phyloP scores from a whole-genome alignment of 1,140 invertebrate species.

The Steinernema feltiae region DNA sequence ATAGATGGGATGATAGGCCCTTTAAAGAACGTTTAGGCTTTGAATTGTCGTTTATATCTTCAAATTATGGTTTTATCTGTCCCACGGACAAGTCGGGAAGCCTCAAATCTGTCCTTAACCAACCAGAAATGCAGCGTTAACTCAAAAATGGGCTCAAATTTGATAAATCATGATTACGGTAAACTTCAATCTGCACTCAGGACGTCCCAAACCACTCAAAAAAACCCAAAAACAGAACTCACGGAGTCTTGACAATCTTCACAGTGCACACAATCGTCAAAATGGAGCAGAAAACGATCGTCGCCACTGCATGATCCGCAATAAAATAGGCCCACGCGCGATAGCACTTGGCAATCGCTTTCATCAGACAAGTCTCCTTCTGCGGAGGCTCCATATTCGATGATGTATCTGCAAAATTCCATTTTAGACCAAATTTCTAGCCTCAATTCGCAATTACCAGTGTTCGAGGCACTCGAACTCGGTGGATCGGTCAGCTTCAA shows the following conservation, averaged over 20 bases:
- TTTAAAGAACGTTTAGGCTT: too few relatives aligned
- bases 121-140: too few relatives aligned
- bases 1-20: too few relatives aligned
- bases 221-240: slow-evolving; percentile 17
- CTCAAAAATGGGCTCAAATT: too few relatives aligned
- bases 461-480: background rate
- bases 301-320: slow-evolving; percentile 41
- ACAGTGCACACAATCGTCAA: slow-evolving; percentile 46
- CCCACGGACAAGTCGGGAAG: too few relatives aligned
- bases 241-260: slow-evolving; percentile 47
- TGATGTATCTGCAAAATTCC: background rate
- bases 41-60: too few relatives aligned
- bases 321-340: slow-evolving; percentile 55
- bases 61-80: too few relatives aligned
- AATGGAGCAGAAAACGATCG: slow-evolving; percentile 49
- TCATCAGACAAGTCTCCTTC: background rate
- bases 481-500: background rate
- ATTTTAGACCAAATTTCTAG: background rate
- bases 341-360: slow-evolving; percentile 26
- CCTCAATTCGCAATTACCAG: background rate
- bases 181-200: background rate
- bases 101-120: too few relatives aligned
- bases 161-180: too few relatives aligned
- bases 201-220: background rate
- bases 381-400: background rate